Evolutionary conservation across 2,888 invertebrate species (phyloP), one percentile per base, ranked within the genome.

Genomic region (Limnephilus lunatus): DNA sequence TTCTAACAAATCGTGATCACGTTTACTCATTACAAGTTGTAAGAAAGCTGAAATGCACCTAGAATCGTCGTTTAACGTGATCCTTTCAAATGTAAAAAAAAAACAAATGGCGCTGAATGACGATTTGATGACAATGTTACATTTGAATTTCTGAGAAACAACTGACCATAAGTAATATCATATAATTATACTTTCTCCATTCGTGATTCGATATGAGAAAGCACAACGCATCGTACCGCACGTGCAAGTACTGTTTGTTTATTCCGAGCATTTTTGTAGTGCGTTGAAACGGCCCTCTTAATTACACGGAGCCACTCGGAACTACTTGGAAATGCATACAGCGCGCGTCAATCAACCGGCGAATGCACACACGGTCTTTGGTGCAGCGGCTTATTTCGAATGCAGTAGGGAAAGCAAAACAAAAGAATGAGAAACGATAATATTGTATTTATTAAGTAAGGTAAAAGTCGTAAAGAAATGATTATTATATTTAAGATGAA

Each of bases 331-430:
- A 83, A 83, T 39, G 83, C 35, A 35, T 12, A 68, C 68, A 25
- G n/a, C 68, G 25, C 68, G 35, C 83, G 83, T 83, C 83, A 83
- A 35, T 83, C 83, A 83, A n/a, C 83, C 19, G 83, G 83, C 35
- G 35, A 83, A 83, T 19, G 83, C 35, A 83, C 83, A 83, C 83
- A 83, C 35, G 3, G 31, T 32, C 82, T 32, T 15, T 9, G 19
- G 32, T 83, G 82, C 35, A 83, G 11, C 25, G 68, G 9, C 7
- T 7, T 68, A 68, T 68, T 68, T 68, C 25, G 25, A 68, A 25
- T 25, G 68, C 25, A 68, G 25, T n/a, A 68, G 25, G 25, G 25
- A 68, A 68, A 68, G 25, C 25, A 68, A 68, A 68, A 68, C 25
- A 68, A 19, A 3, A 0, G n/a, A 68, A 68, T 25, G 19, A 68